Conservation (phyloP, 2,797 vertebrate genomes). For the Dendrocincla tyrannina region DNA sequence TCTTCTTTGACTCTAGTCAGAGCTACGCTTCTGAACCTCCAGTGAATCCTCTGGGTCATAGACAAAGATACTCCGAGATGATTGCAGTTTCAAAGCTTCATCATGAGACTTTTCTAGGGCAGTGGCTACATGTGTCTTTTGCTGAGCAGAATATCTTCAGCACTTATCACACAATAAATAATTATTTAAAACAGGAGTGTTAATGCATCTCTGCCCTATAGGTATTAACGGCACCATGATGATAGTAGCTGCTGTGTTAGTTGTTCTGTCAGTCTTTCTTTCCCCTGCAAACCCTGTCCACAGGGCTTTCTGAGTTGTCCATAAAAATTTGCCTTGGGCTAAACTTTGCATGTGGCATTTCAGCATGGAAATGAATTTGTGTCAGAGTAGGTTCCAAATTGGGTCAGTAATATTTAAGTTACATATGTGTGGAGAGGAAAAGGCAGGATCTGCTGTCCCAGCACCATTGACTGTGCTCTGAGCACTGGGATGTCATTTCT, state of each 20-base stretch:
- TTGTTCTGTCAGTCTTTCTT: not conserved
- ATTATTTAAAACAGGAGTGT: not conserved
- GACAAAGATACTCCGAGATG: not conserved
- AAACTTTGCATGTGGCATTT: constrained; percentile 8
- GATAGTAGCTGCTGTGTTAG: not conserved
- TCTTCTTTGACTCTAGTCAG: not conserved
- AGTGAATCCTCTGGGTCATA: not conserved
- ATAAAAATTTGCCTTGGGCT: constrained; percentile 12
- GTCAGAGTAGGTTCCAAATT: constrained; percentile 32
- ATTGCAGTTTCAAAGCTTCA: not conserved
- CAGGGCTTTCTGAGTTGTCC: not conserved
- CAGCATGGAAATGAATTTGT: constrained; percentile 22
- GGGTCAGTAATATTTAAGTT: constrained; percentile 33
- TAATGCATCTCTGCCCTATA: not conserved
- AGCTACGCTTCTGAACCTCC: not conserved
- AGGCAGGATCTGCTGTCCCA: not conserved
- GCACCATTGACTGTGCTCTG: not conserved
- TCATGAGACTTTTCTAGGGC: not conserved
- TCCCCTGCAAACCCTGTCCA: not conserved
- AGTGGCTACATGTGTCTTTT: not conserved
- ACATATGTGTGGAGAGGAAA: not conserved
- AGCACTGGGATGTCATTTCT: not conserved
- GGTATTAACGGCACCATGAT: accelerated
- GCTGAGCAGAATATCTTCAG: not conserved
- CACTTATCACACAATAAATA: not conserved